Conservation (phyloP, 2,888 invertebrate genomes). For the Halocaridina rubra region DNA sequence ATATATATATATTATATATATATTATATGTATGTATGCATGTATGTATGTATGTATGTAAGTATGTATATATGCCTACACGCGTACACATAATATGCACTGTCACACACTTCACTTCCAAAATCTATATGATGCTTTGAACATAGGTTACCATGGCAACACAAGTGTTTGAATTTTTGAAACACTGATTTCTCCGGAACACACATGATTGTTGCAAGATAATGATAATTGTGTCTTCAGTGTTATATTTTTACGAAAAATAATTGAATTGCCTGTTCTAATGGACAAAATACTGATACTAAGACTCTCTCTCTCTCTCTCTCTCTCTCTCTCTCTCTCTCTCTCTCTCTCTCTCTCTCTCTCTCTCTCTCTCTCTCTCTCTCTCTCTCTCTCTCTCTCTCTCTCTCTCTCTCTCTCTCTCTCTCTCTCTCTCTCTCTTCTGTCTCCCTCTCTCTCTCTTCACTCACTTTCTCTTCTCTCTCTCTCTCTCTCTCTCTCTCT, state of each 20-base stretch:
- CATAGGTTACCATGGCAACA: too few relatives aligned
- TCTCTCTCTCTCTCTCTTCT: not conserved
- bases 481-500: not conserved
- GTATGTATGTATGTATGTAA: too few relatives aligned
- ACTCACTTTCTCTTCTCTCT: not conserved
- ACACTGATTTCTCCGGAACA: too few relatives aligned
- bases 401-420: not conserved
- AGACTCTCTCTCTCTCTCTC: not conserved
- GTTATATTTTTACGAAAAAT: not conserved
- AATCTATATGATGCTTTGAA: too few relatives aligned
- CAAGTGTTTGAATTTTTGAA: too few relatives aligned
- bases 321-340: not conserved
- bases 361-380: not conserved
- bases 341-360: slow-evolving; percentile 4
- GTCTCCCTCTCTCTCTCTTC: not conserved
- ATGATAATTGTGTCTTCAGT: not conserved
- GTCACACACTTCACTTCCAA: too few relatives aligned
- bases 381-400: not conserved
- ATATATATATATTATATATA: too few relatives aligned
- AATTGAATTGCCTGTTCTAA: not conserved
- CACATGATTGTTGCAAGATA: not conserved
- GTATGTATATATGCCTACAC: not conserved
- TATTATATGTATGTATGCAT: too few relatives aligned
- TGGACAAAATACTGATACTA: not conserved
- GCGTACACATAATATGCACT: not conserved